Conservation (phyloP, 2,797 vertebrate genomes). For the Neomorphus geoffroyi region DNA sequence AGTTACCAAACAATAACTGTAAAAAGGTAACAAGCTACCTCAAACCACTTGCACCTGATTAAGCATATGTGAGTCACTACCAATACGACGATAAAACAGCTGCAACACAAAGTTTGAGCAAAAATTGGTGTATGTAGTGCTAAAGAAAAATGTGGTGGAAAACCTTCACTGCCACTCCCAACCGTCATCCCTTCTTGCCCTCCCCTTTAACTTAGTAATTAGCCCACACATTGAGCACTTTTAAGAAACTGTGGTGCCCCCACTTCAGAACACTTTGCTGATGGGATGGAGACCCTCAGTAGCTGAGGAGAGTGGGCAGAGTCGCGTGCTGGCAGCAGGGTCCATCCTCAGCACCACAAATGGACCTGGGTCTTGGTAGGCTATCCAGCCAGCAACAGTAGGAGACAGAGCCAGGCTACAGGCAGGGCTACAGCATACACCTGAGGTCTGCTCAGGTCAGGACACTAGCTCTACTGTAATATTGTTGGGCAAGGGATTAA, state of each 20-base stretch:
- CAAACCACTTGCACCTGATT: background rate
- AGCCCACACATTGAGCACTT: background rate
- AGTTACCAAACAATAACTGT: background rate
- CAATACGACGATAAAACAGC: background rate
- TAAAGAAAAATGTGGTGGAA: background rate
- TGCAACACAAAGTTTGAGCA: background rate
- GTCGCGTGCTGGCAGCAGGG: background rate
- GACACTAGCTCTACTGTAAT: background rate
- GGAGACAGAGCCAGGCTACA: background rate
- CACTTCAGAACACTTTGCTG: background rate
- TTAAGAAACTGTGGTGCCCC: background rate
- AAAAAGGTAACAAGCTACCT: background rate
- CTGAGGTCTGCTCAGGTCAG: background rate
- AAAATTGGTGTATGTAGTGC: background rate
- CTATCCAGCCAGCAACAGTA: background rate
- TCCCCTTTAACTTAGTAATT: background rate
- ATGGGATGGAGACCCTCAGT: background rate
- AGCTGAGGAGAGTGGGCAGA: background rate
- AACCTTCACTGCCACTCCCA: background rate
- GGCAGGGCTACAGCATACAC: background rate
- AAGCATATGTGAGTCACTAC: fast-evolving
- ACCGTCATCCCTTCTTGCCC: background rate
- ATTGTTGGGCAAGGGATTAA: fast-evolving
- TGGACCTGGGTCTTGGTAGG: background rate
- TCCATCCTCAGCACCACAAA: background rate